Evolutionary conservation across 1,140 invertebrate genomes (phyloP).

Genomic region (Ceratosolen fusciceps): DNA sequence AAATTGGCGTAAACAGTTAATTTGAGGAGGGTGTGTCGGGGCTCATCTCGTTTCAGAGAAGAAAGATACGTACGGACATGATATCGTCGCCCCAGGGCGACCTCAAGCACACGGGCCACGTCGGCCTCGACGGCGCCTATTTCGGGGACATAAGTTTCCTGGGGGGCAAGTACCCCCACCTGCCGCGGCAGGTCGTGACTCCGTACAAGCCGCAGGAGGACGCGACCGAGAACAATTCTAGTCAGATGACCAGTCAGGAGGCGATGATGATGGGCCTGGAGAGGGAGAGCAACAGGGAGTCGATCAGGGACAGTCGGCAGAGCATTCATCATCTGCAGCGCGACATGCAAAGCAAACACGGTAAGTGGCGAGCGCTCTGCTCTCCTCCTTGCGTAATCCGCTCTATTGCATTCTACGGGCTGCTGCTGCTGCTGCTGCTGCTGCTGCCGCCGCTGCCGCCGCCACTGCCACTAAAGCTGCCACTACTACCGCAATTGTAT

Average conservation of each 20-base stretch:
- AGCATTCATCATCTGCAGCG: constrained; percentile 53
- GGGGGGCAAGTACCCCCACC: constrained; percentile 81
- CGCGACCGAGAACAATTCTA: constrained; percentile 67
- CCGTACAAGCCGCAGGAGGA: constrained; percentile 91
- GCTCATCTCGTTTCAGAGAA: constrained; percentile 70
- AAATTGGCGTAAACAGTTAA: no score
- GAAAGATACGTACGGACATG: constrained; percentile 90
- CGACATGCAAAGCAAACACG: constrained; percentile 63
- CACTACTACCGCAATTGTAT: background rate
- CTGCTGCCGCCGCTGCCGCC: background rate
- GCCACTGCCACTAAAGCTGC: background rate
- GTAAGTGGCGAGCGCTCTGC: constrained; percentile 51
- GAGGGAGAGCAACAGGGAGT: constrained; percentile 67
- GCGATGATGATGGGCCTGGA: constrained; percentile 49
- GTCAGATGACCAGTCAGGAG: constrained; percentile 64
- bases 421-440: background rate
- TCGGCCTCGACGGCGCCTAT: constrained; percentile 95
- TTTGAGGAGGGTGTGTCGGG: no score
- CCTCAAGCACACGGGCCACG: constrained; percentile 95
- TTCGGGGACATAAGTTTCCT: constrained; percentile 96
- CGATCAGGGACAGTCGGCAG: constrained; percentile 57
- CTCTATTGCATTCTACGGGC: background rate
- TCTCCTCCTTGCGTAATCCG: background rate
- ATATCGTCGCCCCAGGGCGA: constrained; percentile 97
- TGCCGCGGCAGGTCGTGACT: constrained; percentile 88